phyloP scores from a whole-genome alignment of 2,888 invertebrate genomes.

The Plebejus argus region DNA sequence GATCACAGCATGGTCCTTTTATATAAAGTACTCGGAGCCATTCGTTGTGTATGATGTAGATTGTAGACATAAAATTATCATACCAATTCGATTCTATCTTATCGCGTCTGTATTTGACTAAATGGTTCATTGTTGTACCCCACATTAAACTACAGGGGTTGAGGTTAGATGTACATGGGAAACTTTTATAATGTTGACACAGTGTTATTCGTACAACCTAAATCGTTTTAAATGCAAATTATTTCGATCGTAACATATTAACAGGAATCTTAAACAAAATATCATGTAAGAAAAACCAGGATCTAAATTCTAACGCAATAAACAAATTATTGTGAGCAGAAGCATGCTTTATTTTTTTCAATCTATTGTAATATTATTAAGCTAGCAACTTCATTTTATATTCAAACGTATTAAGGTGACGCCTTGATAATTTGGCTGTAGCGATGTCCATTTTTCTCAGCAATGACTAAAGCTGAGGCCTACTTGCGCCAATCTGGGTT shows the following conservation, averaged over 20 bases:
- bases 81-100: constrained; percentile 9
- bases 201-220: constrained; percentile 1
- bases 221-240: constrained; percentile 18
- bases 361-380: background rate
- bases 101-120: constrained; percentile 16
- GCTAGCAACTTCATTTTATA: background rate
- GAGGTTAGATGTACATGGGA: constrained; percentile 3
- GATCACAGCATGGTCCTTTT: constrained; percentile 39
- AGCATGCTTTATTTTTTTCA: background rate
- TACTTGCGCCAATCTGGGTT: too few relatives aligned
- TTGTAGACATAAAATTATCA: constrained; percentile 25
- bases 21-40: background rate
- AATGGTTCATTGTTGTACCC: constrained; percentile 23
- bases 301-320: background rate
- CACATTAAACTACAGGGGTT: constrained; percentile 26
- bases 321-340: background rate
- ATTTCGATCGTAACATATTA: background rate
- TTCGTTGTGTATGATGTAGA: background rate
- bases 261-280: too few relatives aligned
- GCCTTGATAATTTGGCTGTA: too few relatives aligned
- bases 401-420: constrained; percentile 25
- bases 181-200: background rate
- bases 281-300: background rate
- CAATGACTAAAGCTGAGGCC: too few relatives aligned
- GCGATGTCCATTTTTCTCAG: too few relatives aligned